Evolutionary conservation across 92 coral and sea anemone species (phyloP).

Genomic region (Epizoanthus stellaris): DNA sequence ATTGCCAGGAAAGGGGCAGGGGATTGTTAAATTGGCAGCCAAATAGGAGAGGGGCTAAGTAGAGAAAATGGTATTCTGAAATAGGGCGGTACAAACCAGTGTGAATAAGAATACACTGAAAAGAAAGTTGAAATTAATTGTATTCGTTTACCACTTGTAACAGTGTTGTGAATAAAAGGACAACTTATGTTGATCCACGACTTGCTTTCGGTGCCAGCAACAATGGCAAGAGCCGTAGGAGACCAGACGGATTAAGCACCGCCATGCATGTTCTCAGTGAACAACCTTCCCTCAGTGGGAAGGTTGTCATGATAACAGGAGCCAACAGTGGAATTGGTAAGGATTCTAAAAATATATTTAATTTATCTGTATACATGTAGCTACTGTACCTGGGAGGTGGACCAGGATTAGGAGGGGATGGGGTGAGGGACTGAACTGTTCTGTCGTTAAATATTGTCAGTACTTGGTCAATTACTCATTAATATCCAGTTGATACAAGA

Average conservation of each 20-base stretch:
- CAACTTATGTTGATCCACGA: slow-evolving; percentile 80
- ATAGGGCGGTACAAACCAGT: no score
- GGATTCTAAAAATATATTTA: neutral
- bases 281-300: slow-evolving; percentile 67
- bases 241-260: slow-evolving; percentile 72
- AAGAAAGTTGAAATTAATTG: neutral
- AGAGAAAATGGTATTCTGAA: neutral
- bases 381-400: no score
- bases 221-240: slow-evolving; percentile 21
- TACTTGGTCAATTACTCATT: no score
- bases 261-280: slow-evolving; percentile 87
- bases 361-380: no score
- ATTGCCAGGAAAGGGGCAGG: no score
- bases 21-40: no score
- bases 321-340: slow-evolving; percentile 92
- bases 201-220: slow-evolving; percentile 49
- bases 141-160: neutral
- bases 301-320: slow-evolving; percentile 87
- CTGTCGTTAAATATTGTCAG: no score
- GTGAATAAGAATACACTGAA: neutral
- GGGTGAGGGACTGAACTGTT: no score
- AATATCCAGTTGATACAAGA: no score
- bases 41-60: no score
- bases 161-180: slow-evolving; percentile 65
- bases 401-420: no score